These are phyloP conservation scores for Aphidius colemani DNA, from an alignment of 2,888 invertebrate species.

Conservation along the genomic window DNA sequence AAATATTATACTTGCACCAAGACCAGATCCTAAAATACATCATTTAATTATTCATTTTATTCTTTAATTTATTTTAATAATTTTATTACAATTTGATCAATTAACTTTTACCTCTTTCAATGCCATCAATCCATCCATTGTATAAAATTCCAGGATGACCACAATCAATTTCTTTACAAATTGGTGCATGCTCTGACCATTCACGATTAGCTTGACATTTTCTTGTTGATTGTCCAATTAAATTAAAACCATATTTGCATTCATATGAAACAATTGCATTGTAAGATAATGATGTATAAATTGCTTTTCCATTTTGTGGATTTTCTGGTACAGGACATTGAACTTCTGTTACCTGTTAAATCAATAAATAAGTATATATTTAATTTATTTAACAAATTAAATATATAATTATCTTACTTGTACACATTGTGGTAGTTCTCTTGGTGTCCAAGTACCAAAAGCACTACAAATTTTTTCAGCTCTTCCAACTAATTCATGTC, in stretches of 20 bases:
- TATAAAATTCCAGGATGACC: conserved; percentile 90
- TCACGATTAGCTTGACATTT: conserved; percentile 92
- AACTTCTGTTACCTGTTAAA: conserved; percentile 78
- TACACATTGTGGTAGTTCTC: conserved; percentile 89
- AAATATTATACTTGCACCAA: conserved; percentile 91
- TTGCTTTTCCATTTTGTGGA: conserved; percentile 90
- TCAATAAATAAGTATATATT: background rate
- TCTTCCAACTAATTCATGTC: conserved; percentile 90
- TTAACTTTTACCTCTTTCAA: conserved; percentile 68
- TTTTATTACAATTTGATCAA: too few species aligned
- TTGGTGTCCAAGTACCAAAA: conserved; percentile 90
- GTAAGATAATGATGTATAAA: conserved; percentile 91
- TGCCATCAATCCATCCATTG: conserved; percentile 95
- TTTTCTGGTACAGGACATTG: conserved; percentile 91
- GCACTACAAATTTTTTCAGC: conserved; percentile 86
- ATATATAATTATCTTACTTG: conserved; percentile 58
- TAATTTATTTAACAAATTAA: background rate
- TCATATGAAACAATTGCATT: conserved; percentile 95
- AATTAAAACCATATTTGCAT: conserved; percentile 91
- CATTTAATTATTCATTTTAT: too few species aligned
- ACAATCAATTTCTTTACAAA: conserved; percentile 97
- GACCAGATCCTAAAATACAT: conserved; percentile 75
- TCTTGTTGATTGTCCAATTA: conserved; percentile 88
- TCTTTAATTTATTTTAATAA: too few species aligned
- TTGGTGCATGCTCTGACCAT: conserved; percentile 92